Evolutionary conservation across 2,888 invertebrate genomes (phyloP).

Genomic region (Platypus cylindrus): DNA sequence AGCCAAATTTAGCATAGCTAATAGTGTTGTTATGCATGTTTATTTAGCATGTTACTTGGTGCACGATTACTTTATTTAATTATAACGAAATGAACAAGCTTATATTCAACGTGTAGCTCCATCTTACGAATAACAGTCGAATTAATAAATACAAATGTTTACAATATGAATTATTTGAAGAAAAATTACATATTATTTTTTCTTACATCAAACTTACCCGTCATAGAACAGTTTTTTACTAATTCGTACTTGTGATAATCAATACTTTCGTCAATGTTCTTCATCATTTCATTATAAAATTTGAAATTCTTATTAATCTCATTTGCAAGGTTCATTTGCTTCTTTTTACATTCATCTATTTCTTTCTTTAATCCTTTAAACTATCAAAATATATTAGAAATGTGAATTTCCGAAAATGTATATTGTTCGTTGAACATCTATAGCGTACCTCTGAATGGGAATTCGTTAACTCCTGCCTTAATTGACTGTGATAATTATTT

Average conservation of each 20-base stretch:
- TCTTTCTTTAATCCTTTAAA: constrained; percentile 23
- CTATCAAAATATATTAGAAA: constrained; percentile 4
- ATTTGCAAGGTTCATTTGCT: constrained; percentile 22
- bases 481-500: constrained; percentile 24
- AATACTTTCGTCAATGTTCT: constrained; percentile 14
- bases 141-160: no score
- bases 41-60: no score
- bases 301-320: constrained; percentile 23
- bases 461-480: constrained; percentile 20
- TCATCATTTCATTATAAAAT: constrained; percentile 20
- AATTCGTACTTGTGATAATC: constrained; percentile 17
- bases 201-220: constrained; percentile 4
- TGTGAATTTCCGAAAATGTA: no score
- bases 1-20: no score
- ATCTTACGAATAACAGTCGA: no score
- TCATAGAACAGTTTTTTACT: constrained; percentile 13
- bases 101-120: no score
- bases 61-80: no score
- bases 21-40: no score
- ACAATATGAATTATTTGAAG: no score
- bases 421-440: no score
- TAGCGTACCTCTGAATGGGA: constrained; percentile 26
- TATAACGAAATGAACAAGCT: no score
- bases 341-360: constrained; percentile 26
- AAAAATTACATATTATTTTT: not conserved